Evolutionary conservation across 2,797 vertebrate genomes (phyloP).

Genomic region (Zonotrichia albicollis): DNA sequence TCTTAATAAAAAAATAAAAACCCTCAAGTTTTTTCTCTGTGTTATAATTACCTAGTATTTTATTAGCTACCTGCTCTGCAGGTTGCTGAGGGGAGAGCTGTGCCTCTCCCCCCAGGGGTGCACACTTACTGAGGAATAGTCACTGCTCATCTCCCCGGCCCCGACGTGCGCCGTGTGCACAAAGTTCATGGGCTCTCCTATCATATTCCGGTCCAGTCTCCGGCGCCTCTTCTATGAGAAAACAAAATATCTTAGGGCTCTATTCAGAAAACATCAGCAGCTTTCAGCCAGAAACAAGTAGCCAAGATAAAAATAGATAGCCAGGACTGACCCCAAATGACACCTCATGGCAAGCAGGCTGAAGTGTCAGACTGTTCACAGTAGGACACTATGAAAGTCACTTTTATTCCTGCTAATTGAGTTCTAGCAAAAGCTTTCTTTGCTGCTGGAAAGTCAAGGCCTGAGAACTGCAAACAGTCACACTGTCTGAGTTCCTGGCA

Average conservation of each 20-base stretch:
- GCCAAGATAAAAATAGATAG: not conserved
- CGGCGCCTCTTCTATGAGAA: conserved; percentile 80
- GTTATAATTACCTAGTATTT: not conserved
- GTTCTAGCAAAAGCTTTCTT: not conserved
- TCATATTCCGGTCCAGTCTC: conserved; percentile 87
- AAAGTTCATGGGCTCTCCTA: conserved; percentile 88
- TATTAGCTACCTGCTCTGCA: not conserved
- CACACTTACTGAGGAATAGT: conserved; percentile 75
- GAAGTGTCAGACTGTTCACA: not conserved
- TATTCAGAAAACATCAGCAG: not conserved
- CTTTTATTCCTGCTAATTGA: not conserved
- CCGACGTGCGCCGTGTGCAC: conserved; percentile 88
- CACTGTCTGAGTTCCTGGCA: not conserved
- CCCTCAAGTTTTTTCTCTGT: not conserved
- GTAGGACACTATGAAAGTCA: not conserved
- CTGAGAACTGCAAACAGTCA: not conserved
- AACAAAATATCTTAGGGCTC: not conserved
- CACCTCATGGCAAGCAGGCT: not conserved
- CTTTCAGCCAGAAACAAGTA: not conserved
- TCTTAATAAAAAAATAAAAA: not conserved
- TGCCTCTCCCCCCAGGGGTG: not conserved
- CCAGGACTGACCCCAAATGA: not conserved
- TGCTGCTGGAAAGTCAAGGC: not conserved
- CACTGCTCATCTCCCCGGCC: conserved; percentile 80
- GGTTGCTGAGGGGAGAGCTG: not conserved